Evolutionary conservation across 2,113 vertebrate species (phyloP).

Genomic region (Notothenia coriiceps): DNA sequence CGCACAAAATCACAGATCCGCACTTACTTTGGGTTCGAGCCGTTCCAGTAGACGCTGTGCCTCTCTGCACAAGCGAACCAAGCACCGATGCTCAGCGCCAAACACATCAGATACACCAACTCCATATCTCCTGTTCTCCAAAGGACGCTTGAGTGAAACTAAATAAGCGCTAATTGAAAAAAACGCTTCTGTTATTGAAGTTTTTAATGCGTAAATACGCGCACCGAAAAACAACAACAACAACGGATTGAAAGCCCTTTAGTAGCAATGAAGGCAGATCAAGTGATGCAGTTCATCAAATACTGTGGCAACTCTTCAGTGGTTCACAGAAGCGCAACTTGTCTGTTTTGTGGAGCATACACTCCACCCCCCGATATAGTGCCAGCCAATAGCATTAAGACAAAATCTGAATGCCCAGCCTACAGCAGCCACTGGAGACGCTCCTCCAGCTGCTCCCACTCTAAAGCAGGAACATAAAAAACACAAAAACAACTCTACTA

Average conservation of each 20-base stretch:
- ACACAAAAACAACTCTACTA: slow-evolving; percentile 35
- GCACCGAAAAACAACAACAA: not conserved
- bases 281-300: accelerated
- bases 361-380: slow-evolving; percentile 21
- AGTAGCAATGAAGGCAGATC: not conserved
- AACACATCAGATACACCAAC: slow-evolving; percentile 73
- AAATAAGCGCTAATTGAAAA: not conserved
- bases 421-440: not conserved
- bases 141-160: not conserved
- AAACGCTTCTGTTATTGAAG: not conserved
- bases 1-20: not conserved
- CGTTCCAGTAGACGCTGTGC: slow-evolving; percentile 87
- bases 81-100: slow-evolving; percentile 70
- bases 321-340: slow-evolving; percentile 20
- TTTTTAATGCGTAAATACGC: slow-evolving; percentile 1
- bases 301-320: slow-evolving; percentile 28
- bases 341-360: slow-evolving; percentile 48
- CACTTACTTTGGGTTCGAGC: slow-evolving; percentile 83
- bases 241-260: not conserved
- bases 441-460: slow-evolving; percentile 19
- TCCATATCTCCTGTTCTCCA: slow-evolving; percentile 76
- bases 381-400: slow-evolving; percentile 35
- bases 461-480: not conserved
- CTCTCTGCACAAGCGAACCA: slow-evolving; percentile 80
- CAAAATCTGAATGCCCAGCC: not conserved